Conservation (phyloP, 2,797 vertebrate species). For the Lutjanus argentimaculatus region DNA sequence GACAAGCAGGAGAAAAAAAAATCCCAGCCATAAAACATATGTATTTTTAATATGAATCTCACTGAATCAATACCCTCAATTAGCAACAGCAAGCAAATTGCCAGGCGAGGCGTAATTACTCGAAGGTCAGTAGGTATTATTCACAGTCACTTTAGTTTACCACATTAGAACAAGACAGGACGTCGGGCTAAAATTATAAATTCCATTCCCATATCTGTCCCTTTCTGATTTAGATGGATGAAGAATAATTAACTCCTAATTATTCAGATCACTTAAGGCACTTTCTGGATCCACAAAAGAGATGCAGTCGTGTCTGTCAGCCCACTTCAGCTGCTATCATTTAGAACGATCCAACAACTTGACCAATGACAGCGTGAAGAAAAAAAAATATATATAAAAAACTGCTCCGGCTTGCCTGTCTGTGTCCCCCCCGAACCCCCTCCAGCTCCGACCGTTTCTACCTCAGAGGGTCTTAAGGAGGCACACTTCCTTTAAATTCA, state of each 20-base stretch:
- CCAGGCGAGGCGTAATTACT: conserved; percentile 96
- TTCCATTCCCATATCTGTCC: conserved; percentile 99
- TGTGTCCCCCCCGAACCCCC: conserved; percentile 86
- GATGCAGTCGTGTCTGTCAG: conserved; percentile 92
- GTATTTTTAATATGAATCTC: conserved; percentile 93
- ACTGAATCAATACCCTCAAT: conserved; percentile 95
- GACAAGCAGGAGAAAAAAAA: conserved; percentile 74
- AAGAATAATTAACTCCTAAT: conserved; percentile 99
- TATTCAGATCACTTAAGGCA: conserved; percentile 99
- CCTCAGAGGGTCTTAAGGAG: conserved; percentile 98
- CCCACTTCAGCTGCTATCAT: conserved; percentile 95
- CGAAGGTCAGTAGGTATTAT: conserved; percentile 99
- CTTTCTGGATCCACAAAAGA: conserved; percentile 96
- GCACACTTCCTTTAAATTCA: conserved; percentile 98
- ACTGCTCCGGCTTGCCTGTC: conserved; percentile 78
- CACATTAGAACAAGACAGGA: conserved; percentile 97
- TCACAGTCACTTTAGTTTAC: conserved; percentile 99
- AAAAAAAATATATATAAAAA: conserved; percentile 47
- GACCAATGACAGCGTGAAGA: conserved; percentile 94
- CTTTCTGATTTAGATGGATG: conserved; percentile 99
- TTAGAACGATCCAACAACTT: conserved; percentile 94
- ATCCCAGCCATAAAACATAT: conserved; percentile 86
- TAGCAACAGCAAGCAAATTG: conserved; percentile 95
- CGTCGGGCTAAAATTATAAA: conserved; percentile 98
- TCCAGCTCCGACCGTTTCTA: conserved; percentile 90